Evolutionary conservation across 2,113 vertebrate genomes (phyloP).

Genomic region (Macaca nemestrina): DNA sequence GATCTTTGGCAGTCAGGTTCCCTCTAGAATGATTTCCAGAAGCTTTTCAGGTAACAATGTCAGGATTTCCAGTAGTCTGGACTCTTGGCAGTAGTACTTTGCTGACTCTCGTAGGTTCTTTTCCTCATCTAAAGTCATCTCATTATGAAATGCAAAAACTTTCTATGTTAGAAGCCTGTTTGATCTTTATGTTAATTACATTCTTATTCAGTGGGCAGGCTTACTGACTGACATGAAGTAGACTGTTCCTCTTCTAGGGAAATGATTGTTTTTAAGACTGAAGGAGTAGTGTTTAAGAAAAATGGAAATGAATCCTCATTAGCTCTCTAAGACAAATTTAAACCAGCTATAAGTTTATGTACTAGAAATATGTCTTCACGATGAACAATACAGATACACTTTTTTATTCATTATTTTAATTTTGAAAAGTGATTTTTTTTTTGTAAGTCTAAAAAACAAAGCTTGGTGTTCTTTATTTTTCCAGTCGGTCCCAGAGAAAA

Average conservation of each 20-base stretch:
- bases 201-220: not conserved
- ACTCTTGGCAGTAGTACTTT: not conserved
- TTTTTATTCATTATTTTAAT: not conserved
- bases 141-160: constrained; percentile 4
- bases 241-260: not conserved
- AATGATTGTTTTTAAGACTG: not conserved
- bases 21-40: not conserved
- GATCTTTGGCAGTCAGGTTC: not conserved
- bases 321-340: not conserved
- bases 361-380: not conserved
- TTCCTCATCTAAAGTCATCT: not conserved
- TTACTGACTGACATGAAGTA: constrained; percentile 9
- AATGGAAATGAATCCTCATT: not conserved
- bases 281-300: not conserved
- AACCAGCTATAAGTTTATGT: constrained; percentile 15
- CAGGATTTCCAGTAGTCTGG: not conserved
- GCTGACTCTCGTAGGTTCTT: not conserved
- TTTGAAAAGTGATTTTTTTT: not conserved
- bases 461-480: constrained; percentile 45
- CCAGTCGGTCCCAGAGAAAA: constrained; percentile 90
- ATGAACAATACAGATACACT: not conserved
- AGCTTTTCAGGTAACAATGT: not conserved
- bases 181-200: not conserved
- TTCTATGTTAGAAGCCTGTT: not conserved
- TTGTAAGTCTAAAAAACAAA: not conserved